These are phyloP conservation scores for Polyommatus iphigenia DNA, from an alignment of 2,888 invertebrate genomes.

Conservation along the genomic window DNA sequence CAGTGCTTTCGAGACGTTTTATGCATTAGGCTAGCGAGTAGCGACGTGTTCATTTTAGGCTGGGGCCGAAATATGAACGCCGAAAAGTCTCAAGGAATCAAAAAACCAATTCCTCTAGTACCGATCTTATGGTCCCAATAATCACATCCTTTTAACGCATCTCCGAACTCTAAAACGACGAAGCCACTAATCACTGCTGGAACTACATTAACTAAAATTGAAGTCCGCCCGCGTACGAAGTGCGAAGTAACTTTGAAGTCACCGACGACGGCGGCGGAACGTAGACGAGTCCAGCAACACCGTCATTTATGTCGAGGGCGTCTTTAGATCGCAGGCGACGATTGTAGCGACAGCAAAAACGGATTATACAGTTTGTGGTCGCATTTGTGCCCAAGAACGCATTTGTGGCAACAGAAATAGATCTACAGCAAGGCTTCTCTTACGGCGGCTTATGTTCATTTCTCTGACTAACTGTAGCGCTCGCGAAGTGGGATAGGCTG, in stretches of 20 bases:
- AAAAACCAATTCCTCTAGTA: too few species aligned
- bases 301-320: slow-evolving; percentile 32
- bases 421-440: neutral
- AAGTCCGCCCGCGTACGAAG: slow-evolving; percentile 8
- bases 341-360: slow-evolving; percentile 19
- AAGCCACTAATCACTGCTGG: neutral
- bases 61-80: neutral
- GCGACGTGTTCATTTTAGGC: neutral
- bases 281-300: slow-evolving; percentile 31
- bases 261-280: slow-evolving; percentile 27
- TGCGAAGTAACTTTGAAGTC: slow-evolving; percentile 31
- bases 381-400: neutral
- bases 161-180: neutral
- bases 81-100: neutral
- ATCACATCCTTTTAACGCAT: neutral
- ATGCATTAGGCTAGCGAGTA: neutral
- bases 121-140: neutral
- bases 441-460: neutral
- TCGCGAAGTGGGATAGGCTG: neutral
- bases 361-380: neutral
- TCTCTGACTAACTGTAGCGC: neutral
- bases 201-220: slow-evolving; percentile 13
- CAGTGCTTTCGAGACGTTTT: too few species aligned
- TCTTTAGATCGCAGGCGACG: slow-evolving; percentile 27
- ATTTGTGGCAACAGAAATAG: neutral